Percentiles rank a stretch among this genome's conserved stretches.
phyloP scores from a whole-genome alignment of 2,888 invertebrate genomes.

The Scelioninae gen. 2 region DNA sequence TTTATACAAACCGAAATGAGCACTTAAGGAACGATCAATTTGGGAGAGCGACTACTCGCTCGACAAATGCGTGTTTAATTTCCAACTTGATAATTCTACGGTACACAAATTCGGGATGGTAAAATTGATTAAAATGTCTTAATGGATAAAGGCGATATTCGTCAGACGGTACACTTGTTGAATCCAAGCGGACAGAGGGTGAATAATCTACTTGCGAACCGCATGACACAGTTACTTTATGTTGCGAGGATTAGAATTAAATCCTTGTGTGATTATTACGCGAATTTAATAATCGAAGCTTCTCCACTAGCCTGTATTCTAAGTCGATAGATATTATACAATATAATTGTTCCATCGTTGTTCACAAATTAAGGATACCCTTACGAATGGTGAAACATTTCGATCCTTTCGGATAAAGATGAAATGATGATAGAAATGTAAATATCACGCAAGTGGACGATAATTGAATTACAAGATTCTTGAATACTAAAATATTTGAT shows the following conservation, averaged over 20 bases:
- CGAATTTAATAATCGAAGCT: constrained; percentile 19
- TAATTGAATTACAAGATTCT: too few species aligned
- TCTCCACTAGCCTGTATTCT: not conserved
- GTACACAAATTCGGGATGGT: not conserved
- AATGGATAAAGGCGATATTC: constrained; percentile 11
- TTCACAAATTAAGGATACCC: too few species aligned
- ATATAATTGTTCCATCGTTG: not conserved
- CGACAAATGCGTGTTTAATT: constrained; percentile 28
- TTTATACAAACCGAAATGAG: constrained; percentile 1
- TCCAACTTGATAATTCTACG: constrained; percentile 1
- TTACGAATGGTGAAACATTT: too few species aligned
- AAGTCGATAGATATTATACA: not conserved
- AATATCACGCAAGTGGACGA: too few species aligned
- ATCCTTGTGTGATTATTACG: constrained; percentile 24
- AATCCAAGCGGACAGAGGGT: constrained; percentile 20
- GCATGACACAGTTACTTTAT: constrained; percentile 40
- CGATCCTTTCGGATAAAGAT: too few species aligned
- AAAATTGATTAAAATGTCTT: constrained; percentile 20
- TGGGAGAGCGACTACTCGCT: not conserved
- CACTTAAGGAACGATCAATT: constrained; percentile 19
- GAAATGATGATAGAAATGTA: too few species aligned
- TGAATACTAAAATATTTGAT: too few species aligned
- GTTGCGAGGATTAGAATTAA: constrained; percentile 31
- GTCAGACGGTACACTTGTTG: constrained; percentile 34
- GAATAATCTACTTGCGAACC: constrained; percentile 38